Evolutionary conservation across 1,140 invertebrate species (phyloP).

Genomic region (Druon quercuslanigerum): DNA sequence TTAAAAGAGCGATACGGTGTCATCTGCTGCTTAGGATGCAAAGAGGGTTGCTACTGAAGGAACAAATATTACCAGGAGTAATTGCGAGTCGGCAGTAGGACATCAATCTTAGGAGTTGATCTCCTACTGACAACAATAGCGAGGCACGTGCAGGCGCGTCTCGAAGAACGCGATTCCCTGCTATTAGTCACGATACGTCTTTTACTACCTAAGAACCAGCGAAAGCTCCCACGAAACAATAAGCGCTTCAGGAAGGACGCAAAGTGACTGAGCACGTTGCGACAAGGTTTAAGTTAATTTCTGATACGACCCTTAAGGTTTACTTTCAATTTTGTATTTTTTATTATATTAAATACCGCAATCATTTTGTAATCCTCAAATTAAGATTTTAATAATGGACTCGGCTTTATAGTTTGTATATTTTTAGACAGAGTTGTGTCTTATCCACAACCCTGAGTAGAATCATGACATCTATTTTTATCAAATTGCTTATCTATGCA

Average conservation of each 20-base stretch:
- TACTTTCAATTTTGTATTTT: no score
- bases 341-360: no score
- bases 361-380: no score
- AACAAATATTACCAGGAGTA: slow-evolving; percentile 39
- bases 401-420: no score
- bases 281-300: no score
- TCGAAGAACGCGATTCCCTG: not conserved
- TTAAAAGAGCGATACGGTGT: not conserved
- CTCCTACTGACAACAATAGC: slow-evolving; percentile 7
- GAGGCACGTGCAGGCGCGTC: slow-evolving; percentile 1
- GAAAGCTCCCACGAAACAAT: slow-evolving; percentile 4
- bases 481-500: no score
- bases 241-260: not conserved
- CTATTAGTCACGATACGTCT: slow-evolving; percentile 11
- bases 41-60: slow-evolving; percentile 11
- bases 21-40: slow-evolving; percentile 43
- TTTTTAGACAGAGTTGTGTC: no score
- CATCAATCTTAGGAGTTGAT: slow-evolving; percentile 46
- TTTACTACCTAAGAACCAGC: not conserved
- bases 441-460: no score
- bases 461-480: no score
- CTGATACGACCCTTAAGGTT: no score
- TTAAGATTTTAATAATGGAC: no score
- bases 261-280: not conserved
- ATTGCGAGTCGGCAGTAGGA: slow-evolving; percentile 37